Base-by-base conservation (phyloP, 1,140 invertebrate species). In the Euwallacea fornicatus region DNA sequence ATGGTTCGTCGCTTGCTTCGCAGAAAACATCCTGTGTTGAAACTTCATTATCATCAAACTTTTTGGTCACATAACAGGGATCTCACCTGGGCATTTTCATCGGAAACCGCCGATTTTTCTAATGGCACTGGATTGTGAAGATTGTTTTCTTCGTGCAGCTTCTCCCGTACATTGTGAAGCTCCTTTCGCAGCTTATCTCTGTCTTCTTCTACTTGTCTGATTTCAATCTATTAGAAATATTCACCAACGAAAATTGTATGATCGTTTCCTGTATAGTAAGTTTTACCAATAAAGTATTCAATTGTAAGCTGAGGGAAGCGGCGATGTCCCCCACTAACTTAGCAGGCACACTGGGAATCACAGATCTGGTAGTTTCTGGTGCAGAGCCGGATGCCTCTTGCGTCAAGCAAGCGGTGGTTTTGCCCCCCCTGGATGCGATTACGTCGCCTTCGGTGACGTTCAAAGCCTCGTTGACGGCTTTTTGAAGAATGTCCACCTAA, bases 131-230 rank as follows among this genome's bases (percentile, higher is more conserved):
- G 66, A 66, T 74, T 69, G 66, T 80, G 78, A 44, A 81, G 50
- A 33, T 74, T 73, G 56, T 77, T 73, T 74, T 88, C 83, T 67
- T 85, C 86, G 77, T 92, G 90, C 16, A 93, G 81, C 77, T 89
- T 87, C 80, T 93, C 92, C 74, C 90, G 84, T 60, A 86, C 87
- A 75, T 85, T 85, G 70, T 89, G 87, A 71, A 93, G 82, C 80
- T 93, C 91, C 71, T 87, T 87, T 42, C 91, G 85, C 73, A 93
- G 81, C 66, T 87, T 85, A 74, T 91, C 90, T 55, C 89, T 83
- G 79, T 94, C 91, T 76, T 92, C 90, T 78, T 93, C 91, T 72
- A 87, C 83, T 73, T 89, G 87, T 79, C 88, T 90, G 64, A 92
- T 86, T 69, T 90, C 86, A 80, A 87, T 88, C 91, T 93, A 33